phyloP scores from a whole-genome alignment of 2,113 vertebrate species.

The Rhynchomys soricoides region DNA sequence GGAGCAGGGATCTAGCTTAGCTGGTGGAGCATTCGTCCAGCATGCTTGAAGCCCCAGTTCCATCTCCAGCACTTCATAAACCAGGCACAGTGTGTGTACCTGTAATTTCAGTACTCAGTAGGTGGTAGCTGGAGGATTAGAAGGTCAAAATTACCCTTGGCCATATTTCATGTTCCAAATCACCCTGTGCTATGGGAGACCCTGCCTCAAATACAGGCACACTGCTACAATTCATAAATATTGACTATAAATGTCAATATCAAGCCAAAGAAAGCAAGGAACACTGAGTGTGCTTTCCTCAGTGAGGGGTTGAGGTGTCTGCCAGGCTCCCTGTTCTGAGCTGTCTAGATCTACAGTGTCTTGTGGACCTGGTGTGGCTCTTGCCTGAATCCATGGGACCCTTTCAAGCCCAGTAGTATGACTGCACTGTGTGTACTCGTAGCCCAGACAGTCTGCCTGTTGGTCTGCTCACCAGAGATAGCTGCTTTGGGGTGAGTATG shows the following conservation, averaged over 20 bases:
- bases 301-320: accelerated
- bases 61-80: neutral
- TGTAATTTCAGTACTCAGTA: neutral
- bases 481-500: neutral
- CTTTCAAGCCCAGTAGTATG: neutral
- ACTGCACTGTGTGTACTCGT: neutral
- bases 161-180: too few species aligned
- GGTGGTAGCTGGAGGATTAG: neutral
- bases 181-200: neutral
- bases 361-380: accelerated
- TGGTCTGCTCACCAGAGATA: neutral
- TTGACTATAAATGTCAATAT: slow-evolving; percentile 68
- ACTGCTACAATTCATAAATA: slow-evolving; percentile 77
- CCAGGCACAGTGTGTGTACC: neutral
- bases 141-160: neutral
- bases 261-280: neutral
- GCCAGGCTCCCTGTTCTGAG: neutral
- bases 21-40: neutral
- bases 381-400: neutral
- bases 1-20: neutral
- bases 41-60: neutral
- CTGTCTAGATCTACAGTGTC: neutral
- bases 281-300: neutral
- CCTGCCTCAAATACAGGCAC: neutral
- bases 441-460: accelerated